Conservation (phyloP, 2,888 invertebrate species). For the Lissonota sp. region DNA sequence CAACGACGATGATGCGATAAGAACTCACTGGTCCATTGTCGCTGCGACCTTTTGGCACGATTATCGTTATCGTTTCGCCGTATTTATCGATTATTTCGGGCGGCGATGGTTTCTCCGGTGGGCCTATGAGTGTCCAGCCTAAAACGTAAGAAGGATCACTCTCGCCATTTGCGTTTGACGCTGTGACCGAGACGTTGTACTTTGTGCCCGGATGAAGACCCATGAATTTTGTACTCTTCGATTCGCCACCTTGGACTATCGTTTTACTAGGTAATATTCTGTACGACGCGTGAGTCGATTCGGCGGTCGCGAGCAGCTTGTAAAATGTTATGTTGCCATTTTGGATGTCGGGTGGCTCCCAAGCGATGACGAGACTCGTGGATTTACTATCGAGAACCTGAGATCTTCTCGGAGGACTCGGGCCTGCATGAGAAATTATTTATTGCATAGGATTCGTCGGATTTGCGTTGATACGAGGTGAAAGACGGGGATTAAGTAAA, state of each 20-base stretch:
- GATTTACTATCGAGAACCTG: constrained; percentile 85
- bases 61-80: constrained; percentile 88
- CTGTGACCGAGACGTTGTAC: constrained; percentile 90
- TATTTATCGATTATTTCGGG: constrained; percentile 88
- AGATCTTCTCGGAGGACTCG: constrained; percentile 89
- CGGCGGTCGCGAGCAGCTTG: constrained; percentile 79
- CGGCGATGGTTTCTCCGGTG: constrained; percentile 87
- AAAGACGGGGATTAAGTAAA: no score
- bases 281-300: constrained; percentile 77
- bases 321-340: constrained; percentile 84
- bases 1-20: constrained; percentile 91
- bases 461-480: no score
- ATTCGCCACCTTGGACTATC: constrained; percentile 78
- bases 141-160: constrained; percentile 86
- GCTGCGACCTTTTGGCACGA: constrained; percentile 88
- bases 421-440: constrained; percentile 81
- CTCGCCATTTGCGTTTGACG: constrained; percentile 86
- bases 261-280: constrained; percentile 75
- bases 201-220: constrained; percentile 89
- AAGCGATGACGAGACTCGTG: constrained; percentile 78
- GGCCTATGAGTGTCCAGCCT: constrained; percentile 90
- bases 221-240: constrained; percentile 80
- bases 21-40: constrained; percentile 91
- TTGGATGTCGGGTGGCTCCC: constrained; percentile 84
- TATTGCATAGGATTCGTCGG: no score